Conservation (phyloP, 1,140 invertebrate genomes). For the Tetramorium alpestre region DNA sequence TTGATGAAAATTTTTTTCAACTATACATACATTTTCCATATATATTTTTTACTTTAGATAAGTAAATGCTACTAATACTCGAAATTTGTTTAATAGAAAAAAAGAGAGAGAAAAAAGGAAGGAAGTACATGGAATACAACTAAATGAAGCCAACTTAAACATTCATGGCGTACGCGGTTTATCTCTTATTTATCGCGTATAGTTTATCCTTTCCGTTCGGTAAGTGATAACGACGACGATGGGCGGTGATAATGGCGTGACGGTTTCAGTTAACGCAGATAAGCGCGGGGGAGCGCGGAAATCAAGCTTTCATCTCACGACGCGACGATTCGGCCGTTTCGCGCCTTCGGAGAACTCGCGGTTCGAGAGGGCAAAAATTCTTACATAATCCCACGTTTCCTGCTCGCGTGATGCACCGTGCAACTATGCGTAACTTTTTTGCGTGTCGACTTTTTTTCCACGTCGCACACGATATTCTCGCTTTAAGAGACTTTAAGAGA, state of each 20-base stretch:
- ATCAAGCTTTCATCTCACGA: slow-evolving; percentile 89
- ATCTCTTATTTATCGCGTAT: slow-evolving; percentile 29
- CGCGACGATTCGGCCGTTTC: slow-evolving; percentile 1
- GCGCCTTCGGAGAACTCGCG: slow-evolving; percentile 11
- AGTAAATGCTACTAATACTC: background rate
- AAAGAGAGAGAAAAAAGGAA: background rate
- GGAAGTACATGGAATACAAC: background rate
- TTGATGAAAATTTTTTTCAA: background rate
- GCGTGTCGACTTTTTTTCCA: slow-evolving; percentile 14
- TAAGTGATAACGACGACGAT: slow-evolving; percentile 83
- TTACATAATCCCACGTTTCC: slow-evolving; percentile 13
- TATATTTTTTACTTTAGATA: background rate
- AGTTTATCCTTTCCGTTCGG: slow-evolving; percentile 76
- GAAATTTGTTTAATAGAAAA: background rate
- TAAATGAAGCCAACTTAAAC: background rate
- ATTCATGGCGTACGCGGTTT: background rate
- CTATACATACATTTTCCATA: background rate
- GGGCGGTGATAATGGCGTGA: slow-evolving; percentile 86
- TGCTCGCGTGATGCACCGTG: slow-evolving; percentile 17
- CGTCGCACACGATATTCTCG: slow-evolving; percentile 1
- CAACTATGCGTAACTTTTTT: slow-evolving; percentile 55
- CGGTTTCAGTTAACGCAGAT: slow-evolving; percentile 85
- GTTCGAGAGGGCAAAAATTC: background rate
- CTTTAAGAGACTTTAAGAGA: background rate
- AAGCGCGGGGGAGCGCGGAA: slow-evolving; percentile 84